phyloP scores from a whole-genome alignment of 2,888 invertebrate genomes.

The Lottia gigantea region DNA sequence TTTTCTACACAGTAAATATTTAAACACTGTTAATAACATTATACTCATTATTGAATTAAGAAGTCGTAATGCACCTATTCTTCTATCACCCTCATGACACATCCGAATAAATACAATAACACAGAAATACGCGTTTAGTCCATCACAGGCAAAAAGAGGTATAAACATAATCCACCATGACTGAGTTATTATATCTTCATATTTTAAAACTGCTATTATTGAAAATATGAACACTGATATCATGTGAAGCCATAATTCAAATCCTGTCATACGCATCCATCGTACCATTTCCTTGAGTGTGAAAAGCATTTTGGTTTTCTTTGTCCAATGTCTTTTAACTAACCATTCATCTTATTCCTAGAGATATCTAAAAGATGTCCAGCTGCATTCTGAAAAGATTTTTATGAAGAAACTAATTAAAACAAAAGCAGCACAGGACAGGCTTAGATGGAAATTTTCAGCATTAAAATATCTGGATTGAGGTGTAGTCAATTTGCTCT shows the following conservation, averaged over 20 bases:
- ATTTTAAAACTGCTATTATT: conserved; percentile 82
- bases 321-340: not conserved
- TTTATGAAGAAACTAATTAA: too few relatives aligned
- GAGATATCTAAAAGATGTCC: too few relatives aligned
- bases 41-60: conserved; percentile 86
- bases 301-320: conserved; percentile 78
- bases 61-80: conserved; percentile 80
- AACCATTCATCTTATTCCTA: too few relatives aligned
- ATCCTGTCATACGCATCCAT: conserved; percentile 94
- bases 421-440: too few relatives aligned
- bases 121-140: conserved; percentile 92
- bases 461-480: too few relatives aligned
- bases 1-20: conserved; percentile 89
- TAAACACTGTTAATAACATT: conserved; percentile 87
- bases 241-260: conserved; percentile 93
- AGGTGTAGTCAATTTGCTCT: too few relatives aligned
- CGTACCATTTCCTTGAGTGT: conserved; percentile 88
- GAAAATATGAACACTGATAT: conserved; percentile 86
- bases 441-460: too few relatives aligned
- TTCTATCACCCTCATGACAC: conserved; percentile 77
- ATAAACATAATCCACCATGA: conserved; percentile 93
- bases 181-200: conserved; percentile 75
- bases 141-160: conserved; percentile 91
- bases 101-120: conserved; percentile 93
- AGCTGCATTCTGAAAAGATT: too few relatives aligned